Evolutionary conservation across 2,797 vertebrate genomes (phyloP), one percentile per base, ranked within the genome.

Genomic region (Glyptemys insculpta): DNA sequence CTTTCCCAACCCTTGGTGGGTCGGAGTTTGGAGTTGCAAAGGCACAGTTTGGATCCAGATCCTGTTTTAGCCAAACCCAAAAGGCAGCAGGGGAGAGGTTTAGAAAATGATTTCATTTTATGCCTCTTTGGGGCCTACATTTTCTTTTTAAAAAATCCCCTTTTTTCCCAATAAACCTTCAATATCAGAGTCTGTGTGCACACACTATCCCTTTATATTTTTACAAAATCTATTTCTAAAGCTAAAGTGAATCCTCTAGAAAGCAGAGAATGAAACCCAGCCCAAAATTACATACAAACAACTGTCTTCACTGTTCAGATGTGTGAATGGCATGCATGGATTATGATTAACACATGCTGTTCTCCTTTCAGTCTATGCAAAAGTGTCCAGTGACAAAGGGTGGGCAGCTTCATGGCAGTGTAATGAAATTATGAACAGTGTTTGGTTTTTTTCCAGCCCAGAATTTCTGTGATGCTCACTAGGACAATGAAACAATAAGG

Each of bases 211-310:
- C 16, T 81, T 91, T 54, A 15, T 83, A n/a, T 59, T 91, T 89
- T 86, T 83, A 12, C 25, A 53, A 85, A 54, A 37, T 9, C 3
- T 82, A 78, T 62, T 87, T 79, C 47, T 44, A 93, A 91, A 76
- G 4, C 62, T 68, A 68, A 68, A 68, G n/a, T 3, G 37, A 37
- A n/a, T 12, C 57, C 86, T 72, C 86, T 84, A 85, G 86, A 85
- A 87, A 59, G 44, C 76, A 15, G 23, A 91, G 79, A 90, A 21
- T 25, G 54, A 74, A 85, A 90, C 84, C 82, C 88, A 96, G 21
- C 11, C 90, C 65, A 53, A 79, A 47, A 27, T 31, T 31, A 47
- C 74, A 54, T 56, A 68, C 47, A 68, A 81, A 86, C 57, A 79
- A 19, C 11, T 74, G 76, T 74, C 6, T 4, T 88, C 82, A 52